Evolutionary conservation across 1,140 invertebrate genomes (phyloP).

Genomic region (Bombus soroeensis): DNA sequence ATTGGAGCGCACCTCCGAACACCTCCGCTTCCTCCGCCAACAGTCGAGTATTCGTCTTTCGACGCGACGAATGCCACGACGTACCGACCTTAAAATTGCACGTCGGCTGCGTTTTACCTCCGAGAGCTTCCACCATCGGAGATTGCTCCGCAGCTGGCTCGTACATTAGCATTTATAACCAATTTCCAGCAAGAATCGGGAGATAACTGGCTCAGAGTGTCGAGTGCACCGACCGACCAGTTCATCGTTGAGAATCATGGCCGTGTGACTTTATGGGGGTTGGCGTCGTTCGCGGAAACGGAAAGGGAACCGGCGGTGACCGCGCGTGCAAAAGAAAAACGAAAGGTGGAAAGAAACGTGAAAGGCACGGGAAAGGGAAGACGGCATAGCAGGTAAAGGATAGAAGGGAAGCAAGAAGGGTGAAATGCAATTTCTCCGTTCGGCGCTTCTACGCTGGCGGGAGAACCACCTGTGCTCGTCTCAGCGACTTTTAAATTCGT

Average conservation of each 20-base stretch:
- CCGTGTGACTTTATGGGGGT: slow-evolving; percentile 24
- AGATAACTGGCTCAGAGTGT: slow-evolving; percentile 61
- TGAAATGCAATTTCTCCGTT: slow-evolving; percentile 80
- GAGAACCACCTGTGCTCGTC: slow-evolving; percentile 76
- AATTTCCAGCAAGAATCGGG: slow-evolving; percentile 70
- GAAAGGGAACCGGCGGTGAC: background rate
- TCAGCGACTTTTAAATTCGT: slow-evolving; percentile 81
- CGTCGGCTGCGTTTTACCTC: slow-evolving; percentile 18
- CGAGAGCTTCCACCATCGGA: slow-evolving; percentile 12
- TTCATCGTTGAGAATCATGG: slow-evolving; percentile 28
- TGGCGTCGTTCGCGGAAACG: background rate
- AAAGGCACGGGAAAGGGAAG: background rate
- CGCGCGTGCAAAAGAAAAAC: background rate
- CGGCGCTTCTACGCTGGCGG: slow-evolving; percentile 64
- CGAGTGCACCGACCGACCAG: slow-evolving; percentile 40
- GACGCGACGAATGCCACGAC: background rate
- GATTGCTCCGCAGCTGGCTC: slow-evolving; percentile 55
- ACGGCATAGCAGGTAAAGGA: background rate
- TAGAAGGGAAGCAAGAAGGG: background rate
- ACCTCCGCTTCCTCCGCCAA: background rate
- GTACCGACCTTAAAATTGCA: slow-evolving; percentile 40
- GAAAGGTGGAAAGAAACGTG: slow-evolving; percentile 15
- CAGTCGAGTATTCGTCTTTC: background rate
- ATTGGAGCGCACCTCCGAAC: background rate
- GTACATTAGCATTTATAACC: slow-evolving; percentile 80